Evolutionary conservation across 2,113 vertebrate genomes (phyloP), one percentile per base, ranked within the genome.

Genomic region (Setophaga kirtlandii): DNA sequence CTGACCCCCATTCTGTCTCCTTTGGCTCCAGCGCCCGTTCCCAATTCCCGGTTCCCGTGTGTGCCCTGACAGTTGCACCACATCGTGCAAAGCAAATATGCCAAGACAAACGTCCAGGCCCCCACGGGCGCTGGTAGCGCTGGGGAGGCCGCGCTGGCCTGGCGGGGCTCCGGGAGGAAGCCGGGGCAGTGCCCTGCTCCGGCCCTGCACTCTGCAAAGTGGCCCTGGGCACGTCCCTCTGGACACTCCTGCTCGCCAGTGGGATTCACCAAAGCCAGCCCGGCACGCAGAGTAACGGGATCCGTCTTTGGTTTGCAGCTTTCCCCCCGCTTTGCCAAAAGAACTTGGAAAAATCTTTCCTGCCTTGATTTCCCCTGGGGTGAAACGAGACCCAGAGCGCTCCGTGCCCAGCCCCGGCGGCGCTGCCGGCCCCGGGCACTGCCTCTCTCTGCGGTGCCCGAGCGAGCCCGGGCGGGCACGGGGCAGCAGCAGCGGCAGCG

Each of bases 201-300:
- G 0, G 21, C 28, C n/a, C 49, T 1, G 19, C 35, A 15, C 65
- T 4, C 28, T 2, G 76, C 6, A 3, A 2, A 33, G 21, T 0
- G 46, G 46, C 53, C n/a, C 67, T 0, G 3, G 55, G 67, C 81
- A 11, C 20, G 39, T 15, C 75, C 58, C 53, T 12, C 17, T 0
- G 78, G 55, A 15, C 68, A 1, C 33, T 12, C 2, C 44, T 41
- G 37, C 37, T 28, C 0, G 81, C 58, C 89, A 3, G 30, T 1
- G 83, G 55, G 35, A 7, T 59, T 17, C 23, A 7, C 35, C 59
- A 4, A 2, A 22, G 19, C 60, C 0, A n/a, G 55, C 46, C 8
- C 52, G 31, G 91, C 42, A n/a, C 3, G 21, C 59, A 4, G 87
- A 79, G 68, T 60, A 94, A 84, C 81, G 88, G 78, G 81, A 89